phyloP scores from a whole-genome alignment of 2,888 invertebrate species.

The Lasius platythorax region DNA sequence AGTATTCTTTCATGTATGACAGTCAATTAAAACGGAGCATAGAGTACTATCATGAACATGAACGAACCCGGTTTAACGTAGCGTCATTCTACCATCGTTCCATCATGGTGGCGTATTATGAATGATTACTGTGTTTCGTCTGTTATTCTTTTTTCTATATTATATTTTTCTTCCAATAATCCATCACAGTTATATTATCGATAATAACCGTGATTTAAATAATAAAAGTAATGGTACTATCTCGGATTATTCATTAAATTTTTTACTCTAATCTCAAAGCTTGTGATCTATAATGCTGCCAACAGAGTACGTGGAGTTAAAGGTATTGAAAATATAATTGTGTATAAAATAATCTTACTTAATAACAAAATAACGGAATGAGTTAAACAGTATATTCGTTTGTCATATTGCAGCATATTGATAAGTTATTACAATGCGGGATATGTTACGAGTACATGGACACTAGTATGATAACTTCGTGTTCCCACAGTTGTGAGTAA shows the following conservation, averaged over 20 bases:
- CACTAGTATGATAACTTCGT: slow-evolving; percentile 86
- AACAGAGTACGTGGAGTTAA: slow-evolving; percentile 76
- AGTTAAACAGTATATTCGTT: background rate
- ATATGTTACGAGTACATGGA: slow-evolving; percentile 87
- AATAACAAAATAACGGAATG: background rate
- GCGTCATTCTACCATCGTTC: background rate
- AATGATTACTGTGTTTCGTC: background rate
- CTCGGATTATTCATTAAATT: background rate
- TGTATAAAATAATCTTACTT: background rate
- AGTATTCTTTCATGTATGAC: background rate
- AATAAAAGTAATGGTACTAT: background rate
- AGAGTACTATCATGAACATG: background rate
- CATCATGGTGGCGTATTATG: background rate
- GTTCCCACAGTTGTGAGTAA: slow-evolving; percentile 87
- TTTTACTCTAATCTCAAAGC: slow-evolving; percentile 15
- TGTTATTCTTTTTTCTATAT: background rate
- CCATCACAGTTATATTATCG: background rate
- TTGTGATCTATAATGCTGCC: slow-evolving; percentile 75
- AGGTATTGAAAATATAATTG: slow-evolving; percentile 70
- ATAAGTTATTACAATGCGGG: slow-evolving; percentile 85
- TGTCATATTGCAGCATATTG: slow-evolving; percentile 84
- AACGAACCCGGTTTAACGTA: no score
- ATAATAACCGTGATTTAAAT: background rate
- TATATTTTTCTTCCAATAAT: background rate
- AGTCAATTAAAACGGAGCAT: background rate